These are phyloP conservation scores for Neogobius melanostomus DNA, from an alignment of 2,113 vertebrate species.

Conservation along the genomic window DNA sequence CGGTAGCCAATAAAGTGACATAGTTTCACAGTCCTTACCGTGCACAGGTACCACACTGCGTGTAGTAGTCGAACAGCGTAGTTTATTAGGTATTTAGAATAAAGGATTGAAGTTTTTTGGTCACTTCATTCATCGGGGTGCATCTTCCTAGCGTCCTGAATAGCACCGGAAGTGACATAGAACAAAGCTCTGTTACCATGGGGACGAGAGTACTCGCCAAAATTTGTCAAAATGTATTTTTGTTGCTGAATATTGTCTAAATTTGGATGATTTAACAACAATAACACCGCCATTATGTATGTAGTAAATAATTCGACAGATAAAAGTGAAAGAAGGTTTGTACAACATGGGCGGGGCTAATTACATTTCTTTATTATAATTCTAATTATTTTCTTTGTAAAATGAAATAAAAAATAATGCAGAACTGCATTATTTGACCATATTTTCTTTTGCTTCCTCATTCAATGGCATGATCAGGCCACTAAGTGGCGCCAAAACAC, in stretches of 20 bases:
- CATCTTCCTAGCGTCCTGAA: slow-evolving; percentile 41
- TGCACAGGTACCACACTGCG: neutral
- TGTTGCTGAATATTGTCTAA: neutral
- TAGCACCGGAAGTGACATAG: slow-evolving; percentile 62
- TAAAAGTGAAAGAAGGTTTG: too few species aligned
- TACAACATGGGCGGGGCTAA: too few species aligned
- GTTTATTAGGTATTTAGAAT: slow-evolving; percentile 1
- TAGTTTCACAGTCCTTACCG: slow-evolving; percentile 28
- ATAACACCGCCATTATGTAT: too few species aligned
- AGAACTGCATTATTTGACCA: neutral
- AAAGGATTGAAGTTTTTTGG: slow-evolving; percentile 44
- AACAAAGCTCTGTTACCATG: slow-evolving; percentile 41
- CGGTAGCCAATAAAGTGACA: slow-evolving; percentile 14
- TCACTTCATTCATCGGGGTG: slow-evolving; percentile 50
- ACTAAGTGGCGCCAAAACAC: neutral
- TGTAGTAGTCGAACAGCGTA: neutral
- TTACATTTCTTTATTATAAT: too few species aligned
- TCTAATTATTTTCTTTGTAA: too few species aligned
- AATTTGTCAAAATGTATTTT: neutral
- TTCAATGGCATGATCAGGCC: neutral
- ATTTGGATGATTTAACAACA: neutral
- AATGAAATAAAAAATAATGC: too few species aligned
- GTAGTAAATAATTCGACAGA: too few species aligned
- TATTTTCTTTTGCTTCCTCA: neutral
- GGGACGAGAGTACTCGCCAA: slow-evolving; percentile 16